Evolutionary conservation across 2,797 vertebrate species (phyloP).

Genomic region (Smutsia gigantea): DNA sequence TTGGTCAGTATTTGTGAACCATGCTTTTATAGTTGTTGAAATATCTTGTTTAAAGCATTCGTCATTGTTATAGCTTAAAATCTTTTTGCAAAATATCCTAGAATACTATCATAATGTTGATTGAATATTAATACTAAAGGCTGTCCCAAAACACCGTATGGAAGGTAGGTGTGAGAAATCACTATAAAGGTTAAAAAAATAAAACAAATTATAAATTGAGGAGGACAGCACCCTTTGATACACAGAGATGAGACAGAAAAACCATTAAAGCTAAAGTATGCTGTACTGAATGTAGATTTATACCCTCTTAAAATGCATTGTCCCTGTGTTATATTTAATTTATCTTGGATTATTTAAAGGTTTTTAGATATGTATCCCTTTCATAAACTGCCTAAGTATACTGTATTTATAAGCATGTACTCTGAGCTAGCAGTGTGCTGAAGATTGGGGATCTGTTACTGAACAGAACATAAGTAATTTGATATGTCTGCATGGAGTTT

Average conservation of each 20-base stretch:
- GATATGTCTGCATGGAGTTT: neutral
- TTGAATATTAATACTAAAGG: neutral
- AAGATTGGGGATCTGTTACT: neutral
- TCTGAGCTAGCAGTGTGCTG: neutral
- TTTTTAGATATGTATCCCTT: neutral
- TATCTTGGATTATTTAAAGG: neutral
- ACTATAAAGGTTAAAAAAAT: neutral
- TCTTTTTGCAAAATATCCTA: neutral
- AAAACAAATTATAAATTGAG: neutral
- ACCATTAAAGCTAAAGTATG: neutral
- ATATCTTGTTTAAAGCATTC: neutral
- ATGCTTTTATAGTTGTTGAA: neutral
- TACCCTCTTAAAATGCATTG: neutral
- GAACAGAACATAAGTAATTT: neutral
- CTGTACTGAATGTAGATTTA: neutral
- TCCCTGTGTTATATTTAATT: neutral
- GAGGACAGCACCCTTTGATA: neutral
- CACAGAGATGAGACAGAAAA: neutral
- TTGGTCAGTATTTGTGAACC: neutral
- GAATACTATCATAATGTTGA: neutral
- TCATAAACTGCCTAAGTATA: neutral
- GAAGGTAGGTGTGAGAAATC: neutral
- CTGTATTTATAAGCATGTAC: neutral
- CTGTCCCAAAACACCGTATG: neutral
- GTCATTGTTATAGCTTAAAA: neutral